phyloP scores from a whole-genome alignment of 1,140 invertebrate genomes.

The Halictus rubicundus region DNA sequence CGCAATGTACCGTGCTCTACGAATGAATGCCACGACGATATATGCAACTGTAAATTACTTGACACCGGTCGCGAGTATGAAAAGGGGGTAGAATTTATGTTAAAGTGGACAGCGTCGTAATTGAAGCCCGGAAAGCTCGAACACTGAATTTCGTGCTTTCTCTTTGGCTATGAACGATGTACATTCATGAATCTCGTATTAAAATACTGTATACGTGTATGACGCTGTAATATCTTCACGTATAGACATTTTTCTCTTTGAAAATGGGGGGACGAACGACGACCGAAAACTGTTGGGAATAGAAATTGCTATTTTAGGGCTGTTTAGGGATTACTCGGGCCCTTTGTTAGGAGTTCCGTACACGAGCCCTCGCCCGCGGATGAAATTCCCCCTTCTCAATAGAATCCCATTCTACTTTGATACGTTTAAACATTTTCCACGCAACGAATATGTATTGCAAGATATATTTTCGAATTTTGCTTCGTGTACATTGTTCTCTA shows the following conservation, averaged over 20 bases:
- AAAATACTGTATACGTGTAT: background rate
- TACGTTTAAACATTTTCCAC: background rate
- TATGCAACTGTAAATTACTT: constrained; percentile 24
- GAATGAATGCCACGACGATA: constrained; percentile 16
- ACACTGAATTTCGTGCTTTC: background rate
- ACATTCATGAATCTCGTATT: background rate
- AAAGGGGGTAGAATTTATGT: constrained; percentile 17
- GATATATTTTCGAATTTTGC: no score
- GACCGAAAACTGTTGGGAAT: background rate
- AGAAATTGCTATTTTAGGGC: background rate
- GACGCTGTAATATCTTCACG: background rate
- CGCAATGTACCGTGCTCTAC: constrained; percentile 7
- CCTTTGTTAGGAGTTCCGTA: background rate
- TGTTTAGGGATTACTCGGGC: background rate
- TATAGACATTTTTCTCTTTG: background rate
- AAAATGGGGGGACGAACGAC: background rate
- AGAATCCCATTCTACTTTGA: background rate
- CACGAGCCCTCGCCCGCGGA: no score
- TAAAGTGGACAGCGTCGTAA: background rate
- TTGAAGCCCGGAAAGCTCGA: background rate
- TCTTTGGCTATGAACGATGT: background rate
- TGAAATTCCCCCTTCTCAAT: background rate
- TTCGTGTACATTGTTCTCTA: no score
- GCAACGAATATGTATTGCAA: background rate
- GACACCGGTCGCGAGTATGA: constrained; percentile 25